Evolutionary conservation across 2,888 invertebrate genomes (phyloP).

Genomic region (Troglohyphantes excavatus): DNA sequence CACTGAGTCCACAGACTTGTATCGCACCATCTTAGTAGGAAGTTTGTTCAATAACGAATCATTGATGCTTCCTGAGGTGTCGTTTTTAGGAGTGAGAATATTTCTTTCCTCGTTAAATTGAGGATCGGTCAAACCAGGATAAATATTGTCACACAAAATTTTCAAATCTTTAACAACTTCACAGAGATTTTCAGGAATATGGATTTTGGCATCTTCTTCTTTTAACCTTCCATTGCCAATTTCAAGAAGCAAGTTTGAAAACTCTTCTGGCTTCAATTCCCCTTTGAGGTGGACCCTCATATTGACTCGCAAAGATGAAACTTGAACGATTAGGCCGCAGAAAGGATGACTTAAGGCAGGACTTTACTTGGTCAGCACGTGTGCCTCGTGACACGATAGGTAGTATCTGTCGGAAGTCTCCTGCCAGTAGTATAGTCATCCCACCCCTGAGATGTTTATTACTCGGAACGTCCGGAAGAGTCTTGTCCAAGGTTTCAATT

Average conservation of each 20-base stretch:
- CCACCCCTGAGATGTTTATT: background rate
- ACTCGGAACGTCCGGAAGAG: background rate
- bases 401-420: conserved; percentile 26
- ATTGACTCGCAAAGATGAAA: background rate
- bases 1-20: background rate
- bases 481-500: background rate
- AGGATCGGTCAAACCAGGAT: background rate
- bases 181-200: background rate
- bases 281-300: background rate
- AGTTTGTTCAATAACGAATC: background rate
- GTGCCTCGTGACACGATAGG: background rate
- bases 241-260: background rate
- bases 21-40: background rate
- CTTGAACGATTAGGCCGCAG: background rate
- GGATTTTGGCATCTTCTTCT: background rate
- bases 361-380: conserved; percentile 4
- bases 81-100: background rate
- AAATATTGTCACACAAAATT: too few species aligned
- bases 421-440: background rate
- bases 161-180: background rate
- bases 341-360: conserved; percentile 14
- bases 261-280: background rate
- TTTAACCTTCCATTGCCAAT: background rate
- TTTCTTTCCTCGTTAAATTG: background rate
- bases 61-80: background rate